Evolutionary conservation across 2,113 vertebrate genomes (phyloP).

Genomic region (Psilopsiagon aurifrons): DNA sequence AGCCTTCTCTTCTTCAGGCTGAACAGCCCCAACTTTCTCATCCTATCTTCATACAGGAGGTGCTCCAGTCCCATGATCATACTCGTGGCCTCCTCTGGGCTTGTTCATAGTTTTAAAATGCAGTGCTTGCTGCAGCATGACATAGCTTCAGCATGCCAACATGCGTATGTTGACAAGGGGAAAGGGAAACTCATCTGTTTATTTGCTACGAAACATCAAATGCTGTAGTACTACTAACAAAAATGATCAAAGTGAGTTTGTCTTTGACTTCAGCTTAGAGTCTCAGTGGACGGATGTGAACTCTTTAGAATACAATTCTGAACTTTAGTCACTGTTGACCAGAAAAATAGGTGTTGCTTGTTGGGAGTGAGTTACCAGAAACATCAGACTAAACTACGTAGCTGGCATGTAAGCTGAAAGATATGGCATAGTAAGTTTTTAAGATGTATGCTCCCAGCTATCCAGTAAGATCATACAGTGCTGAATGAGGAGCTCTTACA

Average conservation of each 20-base stretch:
- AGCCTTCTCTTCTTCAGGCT: too few species aligned
- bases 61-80: too few species aligned
- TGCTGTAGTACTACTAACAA: slow-evolving; percentile 3
- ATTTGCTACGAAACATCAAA: slow-evolving; percentile 45
- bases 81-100: too few species aligned
- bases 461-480: not conserved
- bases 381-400: not conserved
- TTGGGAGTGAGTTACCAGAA: not conserved
- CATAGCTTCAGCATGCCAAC: not conserved
- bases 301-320: not conserved
- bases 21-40: too few species aligned
- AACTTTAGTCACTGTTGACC: not conserved
- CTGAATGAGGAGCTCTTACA: not conserved
- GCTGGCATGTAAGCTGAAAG: not conserved
- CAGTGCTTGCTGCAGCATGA: not conserved
- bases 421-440: not conserved
- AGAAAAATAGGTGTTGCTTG: not conserved
- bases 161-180: not conserved
- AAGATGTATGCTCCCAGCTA: not conserved
- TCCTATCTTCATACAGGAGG: too few species aligned
- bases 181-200: slow-evolving; percentile 39
- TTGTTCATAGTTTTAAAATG: not conserved
- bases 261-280: not conserved
- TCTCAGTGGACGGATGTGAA: not conserved
- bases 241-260: slow-evolving; percentile 61